These are phyloP conservation scores for Mus pahari DNA, from an alignment of 2,113 vertebrate genomes.

Conservation along the genomic window DNA sequence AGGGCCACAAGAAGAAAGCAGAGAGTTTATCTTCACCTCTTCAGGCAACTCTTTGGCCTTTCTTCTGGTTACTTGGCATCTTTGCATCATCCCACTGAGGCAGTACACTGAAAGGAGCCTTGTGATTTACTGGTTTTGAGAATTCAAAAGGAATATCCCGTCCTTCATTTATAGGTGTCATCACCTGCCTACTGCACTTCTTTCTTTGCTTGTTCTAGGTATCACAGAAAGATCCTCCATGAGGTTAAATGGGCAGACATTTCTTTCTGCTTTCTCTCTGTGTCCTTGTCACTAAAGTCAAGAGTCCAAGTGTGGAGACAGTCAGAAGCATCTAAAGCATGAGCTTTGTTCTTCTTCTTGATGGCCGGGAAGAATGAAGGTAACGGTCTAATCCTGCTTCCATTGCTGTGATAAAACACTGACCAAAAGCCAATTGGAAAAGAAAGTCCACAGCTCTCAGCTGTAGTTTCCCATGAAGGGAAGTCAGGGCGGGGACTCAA, in stretches of 20 bases:
- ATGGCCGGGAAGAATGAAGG: not conserved
- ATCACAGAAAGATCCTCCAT: not conserved
- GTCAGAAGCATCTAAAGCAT: not conserved
- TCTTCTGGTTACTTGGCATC: not conserved
- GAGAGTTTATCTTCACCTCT: not conserved
- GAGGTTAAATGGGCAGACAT: not conserved
- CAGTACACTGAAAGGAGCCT: not conserved
- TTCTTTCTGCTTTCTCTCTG: not conserved
- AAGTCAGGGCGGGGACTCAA: not conserved
- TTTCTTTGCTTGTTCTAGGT: not conserved
- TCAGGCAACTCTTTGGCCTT: not conserved
- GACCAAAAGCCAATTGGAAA: not conserved
- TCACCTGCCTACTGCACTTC: not conserved
- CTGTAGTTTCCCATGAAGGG: not conserved
- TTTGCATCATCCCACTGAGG: not conserved
- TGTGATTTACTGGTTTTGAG: not conserved
- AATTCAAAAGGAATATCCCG: not conserved
- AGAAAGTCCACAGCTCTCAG: not conserved
- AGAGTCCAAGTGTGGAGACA: not conserved
- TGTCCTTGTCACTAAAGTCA: not conserved
- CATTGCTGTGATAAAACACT: too few relatives aligned
- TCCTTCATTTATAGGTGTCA: not conserved
- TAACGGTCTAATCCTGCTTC: not conserved
- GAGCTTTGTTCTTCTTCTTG: not conserved
- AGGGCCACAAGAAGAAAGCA: not conserved